Evolutionary conservation across 2,113 vertebrate species (phyloP).

Genomic region (Atherinomorus stipes): DNA sequence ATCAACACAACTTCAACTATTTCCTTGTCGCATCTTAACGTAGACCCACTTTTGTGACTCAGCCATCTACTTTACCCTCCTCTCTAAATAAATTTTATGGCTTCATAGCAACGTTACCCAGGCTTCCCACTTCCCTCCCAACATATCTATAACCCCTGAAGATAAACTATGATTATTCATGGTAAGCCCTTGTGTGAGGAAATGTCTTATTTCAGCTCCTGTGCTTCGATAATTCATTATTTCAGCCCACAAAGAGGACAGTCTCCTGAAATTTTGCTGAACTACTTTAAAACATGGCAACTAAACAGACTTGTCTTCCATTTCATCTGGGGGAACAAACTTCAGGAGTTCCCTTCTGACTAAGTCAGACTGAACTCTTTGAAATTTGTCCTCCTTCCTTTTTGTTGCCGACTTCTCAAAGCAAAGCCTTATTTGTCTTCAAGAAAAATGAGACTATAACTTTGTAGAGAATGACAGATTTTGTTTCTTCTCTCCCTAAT

Average conservation of each 20-base stretch:
- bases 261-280: not conserved
- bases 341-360: conserved; percentile 25
- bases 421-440: conserved; percentile 13
- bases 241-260: not conserved
- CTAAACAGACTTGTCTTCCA: conserved; percentile 15
- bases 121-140: too few species aligned
- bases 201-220: not conserved
- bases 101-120: too few species aligned
- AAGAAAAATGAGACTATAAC: conserved; percentile 8
- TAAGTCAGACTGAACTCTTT: conserved; percentile 8
- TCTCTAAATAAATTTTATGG: not conserved
- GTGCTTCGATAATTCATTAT: not conserved
- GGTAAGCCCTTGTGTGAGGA: too few species aligned
- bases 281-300: conserved; percentile 1
- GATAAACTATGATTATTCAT: too few species aligned
- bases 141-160: too few species aligned
- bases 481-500: not conserved
- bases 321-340: conserved; percentile 10
- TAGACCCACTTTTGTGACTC: not conserved
- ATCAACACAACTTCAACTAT: too few species aligned
- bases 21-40: too few species aligned
- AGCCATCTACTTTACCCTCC: not conserved
- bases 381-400: conserved; percentile 3
- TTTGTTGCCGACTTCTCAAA: conserved; percentile 21
- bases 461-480: not conserved